These are phyloP conservation scores for Benthosema pterotum DNA, from an alignment of 2,797 vertebrate genomes.

Conservation along the genomic window DNA sequence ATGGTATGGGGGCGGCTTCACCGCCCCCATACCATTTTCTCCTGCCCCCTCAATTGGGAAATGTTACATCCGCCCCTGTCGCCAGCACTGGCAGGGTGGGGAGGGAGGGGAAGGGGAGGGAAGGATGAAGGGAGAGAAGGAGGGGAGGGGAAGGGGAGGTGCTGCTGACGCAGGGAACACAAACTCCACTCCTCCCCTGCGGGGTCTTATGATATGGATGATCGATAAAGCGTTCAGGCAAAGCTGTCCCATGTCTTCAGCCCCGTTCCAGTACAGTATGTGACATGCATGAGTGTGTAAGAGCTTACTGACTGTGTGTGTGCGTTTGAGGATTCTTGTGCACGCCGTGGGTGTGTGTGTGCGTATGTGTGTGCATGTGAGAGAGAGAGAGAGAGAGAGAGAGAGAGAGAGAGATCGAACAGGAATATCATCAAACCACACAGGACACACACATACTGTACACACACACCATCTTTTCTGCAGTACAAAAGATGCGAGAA, in stretches of 20 bases:
- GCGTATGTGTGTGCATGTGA: not conserved
- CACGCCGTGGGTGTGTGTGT: no score
- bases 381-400: not conserved
- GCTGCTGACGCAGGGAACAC: constrained; percentile 12
- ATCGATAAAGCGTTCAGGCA: constrained; percentile 39
- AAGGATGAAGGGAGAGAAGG: no score
- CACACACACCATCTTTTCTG: constrained; percentile 44
- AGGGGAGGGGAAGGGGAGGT: not conserved
- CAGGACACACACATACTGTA: no score
- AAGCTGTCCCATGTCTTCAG: constrained; percentile 10
- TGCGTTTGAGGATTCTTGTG: not conserved
- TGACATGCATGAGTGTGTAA: no score
- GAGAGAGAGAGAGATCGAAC: not conserved
- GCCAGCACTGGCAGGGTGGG: not conserved
- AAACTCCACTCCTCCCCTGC: constrained; percentile 22
- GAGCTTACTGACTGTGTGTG: no score
- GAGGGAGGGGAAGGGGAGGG: not conserved
- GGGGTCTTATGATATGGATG: constrained; percentile 10
- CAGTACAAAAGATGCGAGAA: not conserved
- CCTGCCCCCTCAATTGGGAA: no score
- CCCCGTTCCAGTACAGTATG: not conserved
- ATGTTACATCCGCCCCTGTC: no score
- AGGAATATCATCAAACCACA: constrained; percentile 61
- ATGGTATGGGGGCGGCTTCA: no score
- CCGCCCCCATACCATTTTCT: no score